Evolutionary conservation across 1,140 invertebrate species (phyloP).

Genomic region (Drosophila pseudoobscura): DNA sequence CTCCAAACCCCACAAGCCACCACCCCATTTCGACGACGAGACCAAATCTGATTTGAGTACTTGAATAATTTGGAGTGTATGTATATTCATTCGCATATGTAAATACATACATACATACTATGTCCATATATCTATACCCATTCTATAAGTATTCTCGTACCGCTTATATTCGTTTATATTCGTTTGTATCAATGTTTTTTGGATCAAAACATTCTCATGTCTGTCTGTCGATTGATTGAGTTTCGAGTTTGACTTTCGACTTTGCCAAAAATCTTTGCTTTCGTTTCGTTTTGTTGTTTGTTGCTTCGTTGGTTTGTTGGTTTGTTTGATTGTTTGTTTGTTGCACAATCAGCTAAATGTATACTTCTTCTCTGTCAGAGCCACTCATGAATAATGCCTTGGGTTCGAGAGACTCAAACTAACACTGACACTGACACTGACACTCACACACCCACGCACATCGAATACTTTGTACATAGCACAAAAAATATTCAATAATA

Average conservation of each 20-base stretch:
- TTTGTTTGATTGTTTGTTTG: constrained; percentile 46
- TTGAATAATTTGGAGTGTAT: constrained; percentile 36
- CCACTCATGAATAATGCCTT: constrained; percentile 25
- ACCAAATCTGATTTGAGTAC: constrained; percentile 40
- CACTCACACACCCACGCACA: constrained; percentile 28
- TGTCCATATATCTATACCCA: constrained; percentile 3
- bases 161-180: constrained; percentile 7
- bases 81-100: constrained; percentile 33
- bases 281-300: constrained; percentile 28
- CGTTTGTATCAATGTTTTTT: constrained; percentile 38
- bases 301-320: constrained; percentile 47
- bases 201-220: constrained; percentile 16
- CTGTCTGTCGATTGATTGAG: constrained; percentile 35
- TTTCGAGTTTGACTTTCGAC: constrained; percentile 16
- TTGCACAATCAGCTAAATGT: constrained; percentile 50
- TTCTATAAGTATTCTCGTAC: constrained; percentile 10
- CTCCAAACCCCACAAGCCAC: background rate
- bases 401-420: constrained; percentile 32
- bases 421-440: constrained; percentile 3
- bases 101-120: background rate
- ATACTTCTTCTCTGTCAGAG: background rate
- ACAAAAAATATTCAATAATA: constrained; percentile 15
- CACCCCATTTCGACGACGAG: constrained; percentile 4
- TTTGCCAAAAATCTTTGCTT: background rate
- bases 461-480: constrained; percentile 56